A percentile compares a stretch with the other conserved stretches of the same genome.
Conservation (phyloP, 1,140 invertebrate genomes). For the Anthonomus grandis region DNA sequence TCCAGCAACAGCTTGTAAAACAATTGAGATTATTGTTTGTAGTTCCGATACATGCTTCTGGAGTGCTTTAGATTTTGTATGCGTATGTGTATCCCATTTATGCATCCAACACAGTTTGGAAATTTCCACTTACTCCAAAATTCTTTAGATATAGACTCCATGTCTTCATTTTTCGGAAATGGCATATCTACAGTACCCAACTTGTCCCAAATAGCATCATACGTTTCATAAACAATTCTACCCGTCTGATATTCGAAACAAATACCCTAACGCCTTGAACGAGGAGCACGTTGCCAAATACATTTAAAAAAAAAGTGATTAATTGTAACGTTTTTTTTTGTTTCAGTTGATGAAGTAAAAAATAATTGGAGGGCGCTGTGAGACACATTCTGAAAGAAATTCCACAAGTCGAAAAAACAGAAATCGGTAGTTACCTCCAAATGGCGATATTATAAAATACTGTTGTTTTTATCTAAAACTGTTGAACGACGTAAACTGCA, state of each 20-base stretch:
- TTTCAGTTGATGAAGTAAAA: constrained; percentile 15
- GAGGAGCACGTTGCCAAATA: too few species aligned
- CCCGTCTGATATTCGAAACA: constrained; percentile 20
- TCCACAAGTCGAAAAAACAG: constrained; percentile 10
- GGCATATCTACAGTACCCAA: too few species aligned
- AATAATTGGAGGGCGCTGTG: constrained; percentile 18
- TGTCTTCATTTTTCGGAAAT: too few species aligned
- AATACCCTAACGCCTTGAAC: too few species aligned
- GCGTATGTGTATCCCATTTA: too few species aligned
- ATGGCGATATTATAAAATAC: constrained; percentile 14
- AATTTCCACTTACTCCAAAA: too few species aligned
- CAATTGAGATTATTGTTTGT: too few species aligned
- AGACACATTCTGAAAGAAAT: constrained; percentile 20
- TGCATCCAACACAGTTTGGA: too few species aligned
- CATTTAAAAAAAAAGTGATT: constrained; percentile 2
- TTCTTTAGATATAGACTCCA: too few species aligned
- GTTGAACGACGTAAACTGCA: constrained; percentile 13
- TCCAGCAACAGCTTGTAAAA: too few species aligned
- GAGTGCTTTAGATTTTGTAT: too few species aligned
- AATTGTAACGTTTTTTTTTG: constrained; percentile 11
- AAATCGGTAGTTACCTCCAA: constrained; percentile 14
- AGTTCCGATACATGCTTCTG: too few species aligned
- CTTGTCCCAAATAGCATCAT: constrained; percentile 42
- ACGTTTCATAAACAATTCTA: constrained; percentile 40
- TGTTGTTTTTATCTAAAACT: constrained; percentile 16